Conservation (phyloP, 1,140 invertebrate genomes). For the Heliconius hermathena region DNA sequence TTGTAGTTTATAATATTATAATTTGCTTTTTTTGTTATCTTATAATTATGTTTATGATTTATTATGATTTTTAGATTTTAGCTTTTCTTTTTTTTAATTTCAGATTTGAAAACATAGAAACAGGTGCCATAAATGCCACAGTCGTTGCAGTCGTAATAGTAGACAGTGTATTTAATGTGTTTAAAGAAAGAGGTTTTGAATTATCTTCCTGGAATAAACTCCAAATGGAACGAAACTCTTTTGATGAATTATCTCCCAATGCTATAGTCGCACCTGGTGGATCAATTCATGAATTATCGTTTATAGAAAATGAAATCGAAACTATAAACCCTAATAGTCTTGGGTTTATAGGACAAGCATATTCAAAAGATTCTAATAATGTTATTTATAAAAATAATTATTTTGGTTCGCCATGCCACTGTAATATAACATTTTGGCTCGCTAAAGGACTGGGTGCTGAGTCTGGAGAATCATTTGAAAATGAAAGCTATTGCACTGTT, state of each 20-base stretch:
- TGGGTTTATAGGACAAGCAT: conserved; percentile 82
- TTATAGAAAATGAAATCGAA: conserved; percentile 84
- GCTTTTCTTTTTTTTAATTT: conserved; percentile 56
- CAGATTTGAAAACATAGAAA: conserved; percentile 84
- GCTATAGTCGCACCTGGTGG: conserved; percentile 78
- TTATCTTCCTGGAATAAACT: conserved; percentile 85
- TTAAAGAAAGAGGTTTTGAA: conserved; percentile 82
- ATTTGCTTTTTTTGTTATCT: conserved; percentile 22
- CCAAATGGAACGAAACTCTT: conserved; percentile 84
- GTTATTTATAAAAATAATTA: conserved; percentile 84
- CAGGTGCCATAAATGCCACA: conserved; percentile 84
- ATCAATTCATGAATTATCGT: conserved; percentile 82
- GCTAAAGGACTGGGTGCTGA: conserved; percentile 71
- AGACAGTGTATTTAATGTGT: conserved; percentile 83
- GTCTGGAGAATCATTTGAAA: conserved; percentile 72
- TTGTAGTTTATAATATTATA: conserved; percentile 15
- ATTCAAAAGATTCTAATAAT: conserved; percentile 64
- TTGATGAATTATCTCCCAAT: conserved; percentile 81
- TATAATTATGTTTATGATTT: conserved; percentile 14
- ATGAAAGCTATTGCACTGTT: conserved; percentile 85
- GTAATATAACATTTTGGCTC: conserved; percentile 83
- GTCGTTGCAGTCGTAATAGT: conserved; percentile 83
- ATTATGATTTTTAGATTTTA: conserved; percentile 13
- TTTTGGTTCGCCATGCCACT: conserved; percentile 84
- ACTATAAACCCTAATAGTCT: conserved; percentile 80